Base-by-base conservation (phyloP, 2,113 vertebrate species). In the Nematolebias whitei region DNA sequence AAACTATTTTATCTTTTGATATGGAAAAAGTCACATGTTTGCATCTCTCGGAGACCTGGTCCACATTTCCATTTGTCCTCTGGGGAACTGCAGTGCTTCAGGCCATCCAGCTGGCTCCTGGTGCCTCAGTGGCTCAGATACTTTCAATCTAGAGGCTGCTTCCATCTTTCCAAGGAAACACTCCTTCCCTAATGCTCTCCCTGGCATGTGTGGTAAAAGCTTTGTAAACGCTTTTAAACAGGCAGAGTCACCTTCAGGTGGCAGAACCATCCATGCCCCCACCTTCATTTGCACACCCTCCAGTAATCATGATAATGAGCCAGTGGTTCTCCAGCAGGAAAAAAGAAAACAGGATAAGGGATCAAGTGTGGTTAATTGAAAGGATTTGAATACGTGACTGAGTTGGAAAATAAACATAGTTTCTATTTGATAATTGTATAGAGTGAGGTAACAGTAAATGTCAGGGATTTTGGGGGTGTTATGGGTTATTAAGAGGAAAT, bases 211-310 rank as follows among this genome's bases (percentile, higher is more conserved):
- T 20, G 7, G 2, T 76, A 78, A 76, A 47, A 82, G 80, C 80
- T 82, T 83, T 64, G 81, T 70, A 72, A 70, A 84, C 61, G 6
- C 39, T 85, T 89, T 77, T 71, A 49, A 76, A 70, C 20, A 5
- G 58, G 45, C 62, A 20, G n/a, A 70, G 81, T 87, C 85, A 87
- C 86, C 84, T 90, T 89, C 80, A 79, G 70, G 65, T 0, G 2
- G 51, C 61, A 75, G 48, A 63, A 50, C 61, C 65, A 67, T 64
- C 41, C 24, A 76, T 51, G 62, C 67, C 69, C 71, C 67, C 22
- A 58, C 70, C 58, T 76, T 79, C 65, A 54, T 76, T 61, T 43
- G 59, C 71, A 35, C 32, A 35, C 9, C 32, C 9, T 35, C 9
- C 9, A 35, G 32, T 73, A 75, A 81, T 85, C 83, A 84, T 23